Conservation (phyloP, 1,140 invertebrate species). For the Prorops nasuta region DNA sequence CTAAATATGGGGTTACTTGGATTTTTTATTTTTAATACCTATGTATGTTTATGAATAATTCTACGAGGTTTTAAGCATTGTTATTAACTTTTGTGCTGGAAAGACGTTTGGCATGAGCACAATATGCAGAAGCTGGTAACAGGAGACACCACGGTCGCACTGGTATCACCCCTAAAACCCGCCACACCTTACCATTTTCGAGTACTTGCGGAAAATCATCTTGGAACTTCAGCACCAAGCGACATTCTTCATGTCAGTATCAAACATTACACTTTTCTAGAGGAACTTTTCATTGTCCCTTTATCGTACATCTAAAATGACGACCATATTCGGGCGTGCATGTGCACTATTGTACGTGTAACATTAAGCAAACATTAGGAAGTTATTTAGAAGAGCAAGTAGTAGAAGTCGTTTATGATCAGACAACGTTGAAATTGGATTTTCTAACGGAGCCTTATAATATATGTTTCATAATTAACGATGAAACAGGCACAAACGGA, state of each 20-base stretch:
- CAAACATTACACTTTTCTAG: conserved; percentile 17
- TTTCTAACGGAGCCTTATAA: too few relatives aligned
- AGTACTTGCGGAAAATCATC: conserved; percentile 66
- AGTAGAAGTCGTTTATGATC: too few relatives aligned
- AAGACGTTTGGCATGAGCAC: conserved; percentile 62
- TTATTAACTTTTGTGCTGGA: conserved; percentile 34
- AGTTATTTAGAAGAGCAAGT: too few relatives aligned
- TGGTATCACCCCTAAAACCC: conserved; percentile 63
- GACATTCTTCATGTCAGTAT: conserved; percentile 61
- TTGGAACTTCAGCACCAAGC: conserved; percentile 65
- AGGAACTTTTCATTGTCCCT: not conserved
- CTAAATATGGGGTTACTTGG: too few relatives aligned
- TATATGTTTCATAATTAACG: too few relatives aligned
- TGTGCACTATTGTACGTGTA: too few relatives aligned
- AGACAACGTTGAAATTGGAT: too few relatives aligned
- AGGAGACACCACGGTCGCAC: conserved; percentile 59
- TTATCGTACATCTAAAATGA: too few relatives aligned
- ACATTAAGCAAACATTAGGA: too few relatives aligned
- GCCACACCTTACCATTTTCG: conserved; percentile 68
- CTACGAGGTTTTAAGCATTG: conserved; percentile 34
- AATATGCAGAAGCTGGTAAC: conserved; percentile 58
- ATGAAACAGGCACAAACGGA: conserved; percentile 62
- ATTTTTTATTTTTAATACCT: too few relatives aligned
- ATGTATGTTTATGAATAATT: too few relatives aligned
- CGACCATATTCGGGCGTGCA: too few relatives aligned